Evolutionary conservation across 1,140 invertebrate genomes (phyloP).

Genomic region (Ceratina japonica): DNA sequence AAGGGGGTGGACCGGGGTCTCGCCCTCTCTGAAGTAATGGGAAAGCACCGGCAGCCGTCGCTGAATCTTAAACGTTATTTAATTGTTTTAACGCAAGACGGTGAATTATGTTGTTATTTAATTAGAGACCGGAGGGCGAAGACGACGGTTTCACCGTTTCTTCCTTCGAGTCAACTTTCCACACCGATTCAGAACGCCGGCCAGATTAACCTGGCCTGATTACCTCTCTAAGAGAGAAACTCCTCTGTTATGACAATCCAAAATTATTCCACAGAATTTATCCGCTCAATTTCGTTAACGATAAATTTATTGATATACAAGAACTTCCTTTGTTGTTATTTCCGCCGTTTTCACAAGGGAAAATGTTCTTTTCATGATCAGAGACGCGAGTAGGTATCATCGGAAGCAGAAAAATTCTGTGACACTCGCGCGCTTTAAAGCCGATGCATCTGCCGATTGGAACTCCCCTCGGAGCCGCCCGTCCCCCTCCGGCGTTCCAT

Average conservation of each 20-base stretch:
- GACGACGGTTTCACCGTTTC: slow-evolving; percentile 43
- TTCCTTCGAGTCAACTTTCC: slow-evolving; percentile 34
- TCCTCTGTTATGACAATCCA: not conserved
- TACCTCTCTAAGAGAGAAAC: not conserved
- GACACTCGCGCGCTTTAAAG: slow-evolving; percentile 42
- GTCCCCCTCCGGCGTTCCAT: not conserved
- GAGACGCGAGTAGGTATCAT: too few species aligned
- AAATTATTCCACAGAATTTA: not conserved
- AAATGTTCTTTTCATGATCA: slow-evolving; percentile 22
- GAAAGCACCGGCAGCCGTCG: slow-evolving; percentile 64
- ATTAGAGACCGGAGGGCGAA: slow-evolving; percentile 69
- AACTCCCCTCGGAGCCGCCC: slow-evolving; percentile 45
- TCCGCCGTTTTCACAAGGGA: not conserved
- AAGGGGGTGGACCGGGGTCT: slow-evolving; percentile 41
- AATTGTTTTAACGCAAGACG: slow-evolving; percentile 73
- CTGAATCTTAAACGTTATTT: slow-evolving; percentile 77
- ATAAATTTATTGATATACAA: too few species aligned
- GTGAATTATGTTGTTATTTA: slow-evolving; percentile 78
- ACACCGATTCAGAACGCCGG: not conserved
- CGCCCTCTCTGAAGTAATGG: slow-evolving; percentile 69
- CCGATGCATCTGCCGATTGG: slow-evolving; percentile 49
- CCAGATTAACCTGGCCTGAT: slow-evolving; percentile 1
- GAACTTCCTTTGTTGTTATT: too few species aligned
- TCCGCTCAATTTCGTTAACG: too few species aligned
- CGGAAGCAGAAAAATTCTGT: slow-evolving; percentile 9